Base-by-base conservation (phyloP, 2,888 invertebrate genomes). In the Apamea crenata region DNA sequence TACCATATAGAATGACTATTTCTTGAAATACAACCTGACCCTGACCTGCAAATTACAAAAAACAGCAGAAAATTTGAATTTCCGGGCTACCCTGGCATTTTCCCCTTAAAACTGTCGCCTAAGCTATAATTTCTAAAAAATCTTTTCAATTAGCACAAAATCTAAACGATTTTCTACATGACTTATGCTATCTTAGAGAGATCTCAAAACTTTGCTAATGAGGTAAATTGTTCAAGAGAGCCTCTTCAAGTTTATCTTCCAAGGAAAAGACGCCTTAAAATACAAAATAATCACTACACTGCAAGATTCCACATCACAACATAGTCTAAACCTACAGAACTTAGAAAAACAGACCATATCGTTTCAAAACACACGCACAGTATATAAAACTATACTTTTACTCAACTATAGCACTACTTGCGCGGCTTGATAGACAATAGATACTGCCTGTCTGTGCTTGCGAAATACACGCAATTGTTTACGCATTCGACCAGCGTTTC, bases 381-480 rank as follows among this genome's bases (percentile, higher is more conserved):
- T 68, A 25, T 36, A 18, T 10, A 44, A 67, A 32, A 76, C 66
- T 68, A 77, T 68, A 68, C 16, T 77, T 44, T 53, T 16, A 68
- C 44, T 36, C 12, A 7, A 71, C 32, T 61, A 85, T 77, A 85
- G 77, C 75, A 80, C 85, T 65, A 86, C 83, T 82, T 80, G 77
- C 79, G 66, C 18, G 44, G 72, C 18, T 77, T 80, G 74, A 77
- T 68, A 40, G 59, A 80, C 50, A 76, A 71, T 61, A n/a, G 59
- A 77, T 21, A 86, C 85, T 86, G 77, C 16, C 40, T 25, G 67
- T 71, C 67, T 78, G n/a, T 75, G 76, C 63, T 82, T 63, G 82
- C 40, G 59, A 44, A 77, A 65, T 56, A 70, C 86, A 85, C 77
- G 85, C 77, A 75, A 82, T 68, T 40, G 47, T 61, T 68, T 47